Percentiles rank a stretch among this genome's conserved stretches.
These are phyloP conservation scores for Eucera pruinosa DNA, from an alignment of 2,888 invertebrate species.

Conservation along the genomic window DNA sequence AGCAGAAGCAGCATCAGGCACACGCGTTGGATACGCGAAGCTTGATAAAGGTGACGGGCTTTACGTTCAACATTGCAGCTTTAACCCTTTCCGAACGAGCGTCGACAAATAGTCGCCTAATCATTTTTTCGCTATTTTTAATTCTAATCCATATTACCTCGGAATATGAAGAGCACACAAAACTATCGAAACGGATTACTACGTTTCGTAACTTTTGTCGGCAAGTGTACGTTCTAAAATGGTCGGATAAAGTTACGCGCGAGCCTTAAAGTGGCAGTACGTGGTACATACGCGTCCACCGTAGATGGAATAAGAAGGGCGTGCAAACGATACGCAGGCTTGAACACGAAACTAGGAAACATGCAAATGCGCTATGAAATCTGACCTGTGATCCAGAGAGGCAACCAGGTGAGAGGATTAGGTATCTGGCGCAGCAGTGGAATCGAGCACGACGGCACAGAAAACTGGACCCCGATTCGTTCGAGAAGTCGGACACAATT, in stretches of 20 bases:
- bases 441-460: slow-evolving; percentile 45
- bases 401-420: slow-evolving; percentile 49
- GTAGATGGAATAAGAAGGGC: not conserved
- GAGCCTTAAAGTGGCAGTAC: no score
- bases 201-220: no score
- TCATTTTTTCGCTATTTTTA: no score
- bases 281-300: no score
- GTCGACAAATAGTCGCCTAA: no score
- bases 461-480: slow-evolving; percentile 42
- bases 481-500: slow-evolving; percentile 54
- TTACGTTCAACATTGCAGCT: slow-evolving; percentile 29
- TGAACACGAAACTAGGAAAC: slow-evolving; percentile 42
- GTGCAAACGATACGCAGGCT: slow-evolving; percentile 14
- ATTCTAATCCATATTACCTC: no score
- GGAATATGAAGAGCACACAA: no score
- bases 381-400: slow-evolving; percentile 33
- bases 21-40: not conserved
- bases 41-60: slow-evolving; percentile 31
- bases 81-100: no score
- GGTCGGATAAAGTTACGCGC: no score
- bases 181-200: no score
- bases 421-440: slow-evolving; percentile 49
- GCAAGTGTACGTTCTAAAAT: no score
- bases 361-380: slow-evolving; percentile 38
- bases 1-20: slow-evolving; percentile 27